A percentile compares a stretch with the other conserved stretches of the same genome.
phyloP scores from a whole-genome alignment of 1,140 invertebrate genomes.

The Ctenoplectra terminalis region DNA sequence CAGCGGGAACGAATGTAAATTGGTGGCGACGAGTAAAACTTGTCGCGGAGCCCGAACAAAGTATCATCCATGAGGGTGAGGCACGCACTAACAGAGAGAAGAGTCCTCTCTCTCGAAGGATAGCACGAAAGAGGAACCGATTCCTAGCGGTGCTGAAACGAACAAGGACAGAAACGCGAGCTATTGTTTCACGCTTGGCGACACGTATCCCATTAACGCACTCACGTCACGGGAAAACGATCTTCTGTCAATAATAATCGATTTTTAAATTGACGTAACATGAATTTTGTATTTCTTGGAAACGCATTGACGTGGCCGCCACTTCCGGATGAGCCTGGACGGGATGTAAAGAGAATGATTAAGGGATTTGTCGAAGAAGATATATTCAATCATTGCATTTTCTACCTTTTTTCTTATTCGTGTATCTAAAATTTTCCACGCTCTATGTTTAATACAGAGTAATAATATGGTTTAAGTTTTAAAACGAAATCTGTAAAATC shows the following conservation, averaged over 20 bases:
- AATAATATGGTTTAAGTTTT: too few species aligned
- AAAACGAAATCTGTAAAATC: neutral
- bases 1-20: neutral
- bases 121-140: constrained; percentile 50
- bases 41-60: constrained; percentile 49
- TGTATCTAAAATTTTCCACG: too few species aligned
- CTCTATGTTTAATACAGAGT: too few species aligned
- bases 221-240: constrained; percentile 41
- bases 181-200: constrained; percentile 59
- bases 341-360: neutral
- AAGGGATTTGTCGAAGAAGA: too few species aligned
- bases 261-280: constrained; percentile 46
- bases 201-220: constrained; percentile 47
- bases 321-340: constrained; percentile 7
- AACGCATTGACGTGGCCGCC: neutral
- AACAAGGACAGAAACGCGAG: constrained; percentile 42
- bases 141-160: constrained; percentile 36
- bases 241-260: constrained; percentile 63
- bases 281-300: constrained; percentile 14
- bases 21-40: constrained; percentile 7
- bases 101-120: constrained; percentile 55
- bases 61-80: constrained; percentile 70
- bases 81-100: constrained; percentile 67
- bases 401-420: neutral
- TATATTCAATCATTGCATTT: neutral